Evolutionary conservation across 2,888 invertebrate genomes (phyloP).

Genomic region (Notocelia uddmanniana): DNA sequence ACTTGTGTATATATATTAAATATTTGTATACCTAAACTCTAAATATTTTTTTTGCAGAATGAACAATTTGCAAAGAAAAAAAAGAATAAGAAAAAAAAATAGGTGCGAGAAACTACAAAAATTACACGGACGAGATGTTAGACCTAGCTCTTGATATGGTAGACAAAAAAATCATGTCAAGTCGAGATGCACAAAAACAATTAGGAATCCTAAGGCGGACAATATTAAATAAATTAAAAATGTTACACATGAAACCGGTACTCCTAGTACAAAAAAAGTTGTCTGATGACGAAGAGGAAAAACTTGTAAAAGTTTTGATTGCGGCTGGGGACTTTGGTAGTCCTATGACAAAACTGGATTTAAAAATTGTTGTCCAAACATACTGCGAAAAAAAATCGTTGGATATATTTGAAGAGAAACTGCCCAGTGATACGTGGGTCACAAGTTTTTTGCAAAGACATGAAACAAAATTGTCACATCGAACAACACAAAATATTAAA

Average conservation of each 20-base stretch:
- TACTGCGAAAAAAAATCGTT: neutral
- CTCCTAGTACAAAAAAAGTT: neutral
- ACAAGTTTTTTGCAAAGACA: neutral
- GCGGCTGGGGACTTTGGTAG: constrained; percentile 3
- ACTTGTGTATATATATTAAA: no score
- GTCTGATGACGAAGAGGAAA: neutral
- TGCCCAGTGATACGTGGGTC: neutral
- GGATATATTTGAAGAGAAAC: neutral
- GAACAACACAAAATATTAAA: constrained; percentile 1
- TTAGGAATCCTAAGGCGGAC: neutral
- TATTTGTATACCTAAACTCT: no score
- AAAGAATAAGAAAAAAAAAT: neutral
- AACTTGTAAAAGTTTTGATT: constrained; percentile 2
- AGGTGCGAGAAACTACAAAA: neutral
- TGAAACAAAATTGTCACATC: neutral
- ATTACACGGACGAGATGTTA: neutral
- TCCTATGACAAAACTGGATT: neutral
- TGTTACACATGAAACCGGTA: neutral
- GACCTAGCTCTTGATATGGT: neutral
- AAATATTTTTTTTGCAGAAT: neutral
- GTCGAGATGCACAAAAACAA: constrained; percentile 4
- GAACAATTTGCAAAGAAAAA: neutral
- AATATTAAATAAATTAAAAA: constrained; percentile 1
- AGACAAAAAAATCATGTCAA: neutral
- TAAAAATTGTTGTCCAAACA: neutral